Base-by-base conservation (phyloP, 2,888 invertebrate genomes). In the Xestia xanthographa region DNA sequence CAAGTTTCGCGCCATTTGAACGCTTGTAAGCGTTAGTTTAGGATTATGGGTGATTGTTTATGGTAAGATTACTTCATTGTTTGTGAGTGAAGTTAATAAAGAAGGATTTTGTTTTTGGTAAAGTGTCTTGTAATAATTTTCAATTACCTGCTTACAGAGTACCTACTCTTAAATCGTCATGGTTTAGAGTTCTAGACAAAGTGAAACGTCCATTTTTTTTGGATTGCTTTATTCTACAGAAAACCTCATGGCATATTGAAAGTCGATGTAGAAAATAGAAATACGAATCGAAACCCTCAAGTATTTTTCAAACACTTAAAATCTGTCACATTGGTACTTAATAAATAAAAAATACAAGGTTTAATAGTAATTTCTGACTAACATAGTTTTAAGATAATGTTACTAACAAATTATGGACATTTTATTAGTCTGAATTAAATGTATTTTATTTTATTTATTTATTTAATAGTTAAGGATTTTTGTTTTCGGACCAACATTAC, bases 1-100 rank as follows among this genome's bases (percentile, higher is more conserved):
- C 92, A 91, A 93, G 93, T 92, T 92, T 92, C 90, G 90, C 91
- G 92, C 93, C 90, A 91, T 91, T 91, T 85, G 87, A 78, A 66
- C 38, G 79, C 68, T 79, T 73, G 80, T 77, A 77, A 77, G 84
- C 74, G 69, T 85, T 74, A 79, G 83, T 85, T 81, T 76, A 62
- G 77, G 66, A 82, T 75, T 77, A 78, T 75, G n/a, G 68, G 56
- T 63, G 73, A 73, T 66, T 68, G 56, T 63, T 45, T 69, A 63
- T 41, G n/a, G 12, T 72, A 56, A 60, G 63, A 77, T 69, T 41
- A 34, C 50, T 73, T 56, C 34, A 50, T 75, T 80, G 79, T 80
- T 74, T 0, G 1, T 11, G 6, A 66, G 26, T 22, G 5, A 66
- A 29, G 34, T 48, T 48, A 41, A 45, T 45, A 22, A 1, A 76